Percentiles rank a stretch among this genome's conserved stretches.
Evolutionary conservation across 2,797 vertebrate genomes (phyloP).

Genomic region (Parauchenoglanis ngamensis): DNA sequence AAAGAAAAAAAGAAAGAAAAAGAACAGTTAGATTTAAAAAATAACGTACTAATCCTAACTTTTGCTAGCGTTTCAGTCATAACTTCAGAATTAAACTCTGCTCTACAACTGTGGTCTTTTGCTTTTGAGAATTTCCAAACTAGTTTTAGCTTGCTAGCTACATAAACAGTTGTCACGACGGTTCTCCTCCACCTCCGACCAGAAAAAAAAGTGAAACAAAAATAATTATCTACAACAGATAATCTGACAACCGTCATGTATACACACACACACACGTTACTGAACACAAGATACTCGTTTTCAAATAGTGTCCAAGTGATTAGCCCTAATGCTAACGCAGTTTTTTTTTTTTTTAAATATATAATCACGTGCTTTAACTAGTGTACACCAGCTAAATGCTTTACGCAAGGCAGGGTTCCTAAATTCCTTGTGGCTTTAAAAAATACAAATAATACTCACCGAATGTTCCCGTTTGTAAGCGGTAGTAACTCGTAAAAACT

Average conservation of each 20-base stretch:
- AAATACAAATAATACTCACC: slow-evolving; percentile 2
- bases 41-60: not conserved
- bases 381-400: not conserved
- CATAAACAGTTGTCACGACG: not conserved
- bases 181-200: not conserved
- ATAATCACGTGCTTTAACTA: not conserved
- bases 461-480: not conserved
- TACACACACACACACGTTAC: not conserved
- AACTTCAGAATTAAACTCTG: not conserved
- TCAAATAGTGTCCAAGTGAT: not conserved
- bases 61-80: not conserved
- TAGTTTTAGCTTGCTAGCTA: not conserved
- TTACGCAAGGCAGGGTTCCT: not conserved
- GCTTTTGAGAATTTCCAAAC: not conserved
- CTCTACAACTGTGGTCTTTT: not conserved
- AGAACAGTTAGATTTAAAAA: not conserved
- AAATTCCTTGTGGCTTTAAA: not conserved
- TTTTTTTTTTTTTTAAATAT: not conserved
- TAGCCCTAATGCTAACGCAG: not conserved
- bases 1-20: not conserved
- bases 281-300: no score
- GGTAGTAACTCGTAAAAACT: not conserved
- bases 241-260: not conserved
- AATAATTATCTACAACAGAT: not conserved
- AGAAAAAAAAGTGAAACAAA: not conserved